Base-by-base conservation (phyloP, 2,113 vertebrate species). In the Myrmecophaga tridactyla region DNA sequence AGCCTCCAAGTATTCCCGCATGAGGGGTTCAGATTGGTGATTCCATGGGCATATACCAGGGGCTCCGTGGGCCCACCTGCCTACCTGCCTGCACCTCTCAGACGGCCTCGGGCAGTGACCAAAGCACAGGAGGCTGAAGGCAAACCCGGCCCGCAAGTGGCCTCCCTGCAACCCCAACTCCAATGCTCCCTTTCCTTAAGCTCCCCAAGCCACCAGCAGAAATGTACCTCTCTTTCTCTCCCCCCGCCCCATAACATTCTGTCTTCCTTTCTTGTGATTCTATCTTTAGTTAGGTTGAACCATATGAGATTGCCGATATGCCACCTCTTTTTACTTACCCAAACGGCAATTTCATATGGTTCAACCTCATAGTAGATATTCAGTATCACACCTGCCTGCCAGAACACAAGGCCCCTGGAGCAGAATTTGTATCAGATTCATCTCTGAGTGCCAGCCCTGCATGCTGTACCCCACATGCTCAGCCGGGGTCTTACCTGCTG, bases 331-430 rank as follows among this genome's bases (percentile, higher is more conserved):
- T n/a, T 2, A n/a, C 34, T 60, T 20, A 25, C 0, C 20, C 41
- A 43, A 9, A 5, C 6, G 56, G 62, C 31, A 4, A 0, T 48
- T 4, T 46, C 6, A 0, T 12, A 0, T 9, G 58, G 48, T 17
- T 56, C 86, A 14, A 39, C 21, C 43, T 58, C 18, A 2, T 0
- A 23, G 82, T 20, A 65, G 15, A 2, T 13, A 23, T 67, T 56
- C n/a, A 8, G 0, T 0, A 0, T 43, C n/a, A 5, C 6, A 9
- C 0, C 76, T 41, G 15, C 58, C 62, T 3, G 8, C 43, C 27
- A 6, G 82, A n/a, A 17, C 13, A 3, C 8, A 1, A 36, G 29
- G 10, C 27, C 48, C 25, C 13, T 10, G 67, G 29, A 36, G 9
- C 11, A 12, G 51, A 36, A 4, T 67, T 14, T 10, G 43, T 12